Evolutionary conservation across 2,888 invertebrate species (phyloP).

Genomic region (Xestoiulus laeticollis): DNA sequence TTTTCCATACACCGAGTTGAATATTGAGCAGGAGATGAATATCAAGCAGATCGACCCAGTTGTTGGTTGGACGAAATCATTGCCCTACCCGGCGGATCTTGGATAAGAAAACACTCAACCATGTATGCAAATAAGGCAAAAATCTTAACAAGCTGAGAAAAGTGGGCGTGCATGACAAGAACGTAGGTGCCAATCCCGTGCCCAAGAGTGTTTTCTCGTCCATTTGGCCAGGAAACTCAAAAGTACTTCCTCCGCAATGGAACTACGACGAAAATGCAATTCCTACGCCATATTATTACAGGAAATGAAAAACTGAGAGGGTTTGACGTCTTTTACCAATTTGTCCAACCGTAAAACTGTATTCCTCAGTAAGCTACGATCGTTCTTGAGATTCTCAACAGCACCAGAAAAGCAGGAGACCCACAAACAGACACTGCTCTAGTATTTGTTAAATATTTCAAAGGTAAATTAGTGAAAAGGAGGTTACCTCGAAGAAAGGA

Average conservation of each 20-base stretch:
- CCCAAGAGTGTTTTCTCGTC: neutral
- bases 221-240: neutral
- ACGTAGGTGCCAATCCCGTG: neutral
- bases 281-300: neutral
- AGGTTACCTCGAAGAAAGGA: neutral
- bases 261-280: neutral
- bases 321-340: conserved; percentile 18
- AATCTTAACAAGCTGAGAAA: neutral
- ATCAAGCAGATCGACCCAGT: conserved; percentile 15
- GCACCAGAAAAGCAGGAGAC: neutral
- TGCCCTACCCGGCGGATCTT: neutral
- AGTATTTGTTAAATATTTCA: neutral
- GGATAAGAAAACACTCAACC: neutral
- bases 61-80: neutral
- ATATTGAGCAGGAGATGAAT: neutral
- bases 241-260: neutral
- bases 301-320: neutral
- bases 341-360: conserved; percentile 16
- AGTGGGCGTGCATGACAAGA: neutral
- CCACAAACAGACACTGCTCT: neutral
- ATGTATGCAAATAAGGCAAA: neutral
- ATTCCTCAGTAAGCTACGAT: neutral
- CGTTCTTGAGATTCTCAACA: neutral
- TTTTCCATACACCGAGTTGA: neutral
- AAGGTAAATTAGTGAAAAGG: neutral